Conservation (phyloP, 2,888 invertebrate species). For the Homarus gammarus region DNA sequence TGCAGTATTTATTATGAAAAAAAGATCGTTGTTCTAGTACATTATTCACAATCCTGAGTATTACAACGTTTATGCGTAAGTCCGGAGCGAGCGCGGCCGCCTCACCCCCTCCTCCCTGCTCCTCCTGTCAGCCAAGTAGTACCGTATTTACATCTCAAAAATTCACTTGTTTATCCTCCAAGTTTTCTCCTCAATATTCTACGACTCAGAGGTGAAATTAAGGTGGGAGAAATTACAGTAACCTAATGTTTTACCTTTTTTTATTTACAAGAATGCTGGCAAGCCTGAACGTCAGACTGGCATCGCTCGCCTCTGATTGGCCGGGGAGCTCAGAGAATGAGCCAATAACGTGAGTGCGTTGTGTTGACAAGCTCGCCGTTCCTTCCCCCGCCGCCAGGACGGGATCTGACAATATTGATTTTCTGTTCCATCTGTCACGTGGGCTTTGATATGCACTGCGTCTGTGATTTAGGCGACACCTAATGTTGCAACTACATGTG, state of each 20-base stretch:
- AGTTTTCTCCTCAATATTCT: neutral
- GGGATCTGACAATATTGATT: neutral
- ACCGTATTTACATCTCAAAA: neutral
- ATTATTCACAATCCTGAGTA: constrained; percentile 64
- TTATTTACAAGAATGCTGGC: constrained; percentile 16
- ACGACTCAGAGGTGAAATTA: neutral
- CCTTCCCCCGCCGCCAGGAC: neutral
- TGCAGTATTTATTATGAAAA: constrained; percentile 47
- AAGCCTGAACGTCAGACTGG: neutral
- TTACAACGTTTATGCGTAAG: constrained; percentile 63
- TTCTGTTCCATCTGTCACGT: neutral
- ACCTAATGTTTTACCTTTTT: neutral
- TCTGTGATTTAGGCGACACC: neutral
- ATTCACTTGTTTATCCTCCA: neutral
- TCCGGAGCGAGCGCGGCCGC: neutral
- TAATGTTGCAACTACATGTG: neutral
- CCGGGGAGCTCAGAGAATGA: neutral
- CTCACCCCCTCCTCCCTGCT: constrained; percentile 16
- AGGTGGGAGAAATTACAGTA: neutral
- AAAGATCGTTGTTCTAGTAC: constrained; percentile 47
- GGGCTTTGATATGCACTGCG: neutral
- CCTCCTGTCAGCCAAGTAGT: neutral
- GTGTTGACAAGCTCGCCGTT: neutral
- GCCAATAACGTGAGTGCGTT: neutral
- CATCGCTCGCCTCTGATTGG: neutral